phyloP scores from a whole-genome alignment of 2,888 invertebrate species.

The Zygogramma bicolorata region DNA sequence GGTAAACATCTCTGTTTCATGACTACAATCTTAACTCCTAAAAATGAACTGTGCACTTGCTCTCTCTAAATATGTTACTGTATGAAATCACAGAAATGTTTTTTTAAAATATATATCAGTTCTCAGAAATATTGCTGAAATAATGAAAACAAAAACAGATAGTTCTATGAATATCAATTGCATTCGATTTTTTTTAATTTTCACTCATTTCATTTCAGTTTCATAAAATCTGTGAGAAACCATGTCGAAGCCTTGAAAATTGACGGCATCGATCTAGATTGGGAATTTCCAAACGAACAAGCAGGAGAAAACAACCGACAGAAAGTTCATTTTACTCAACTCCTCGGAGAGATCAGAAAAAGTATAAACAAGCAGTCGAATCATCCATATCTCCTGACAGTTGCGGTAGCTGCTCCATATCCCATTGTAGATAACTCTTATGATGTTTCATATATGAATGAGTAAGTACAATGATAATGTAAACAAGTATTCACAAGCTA shows the following conservation, averaged over 20 bases:
- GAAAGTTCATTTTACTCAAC: slow-evolving; percentile 79
- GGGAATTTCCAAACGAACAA: slow-evolving; percentile 83
- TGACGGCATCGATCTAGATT: slow-evolving; percentile 84
- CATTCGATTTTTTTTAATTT: too few relatives aligned
- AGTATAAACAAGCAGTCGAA: slow-evolving; percentile 74
- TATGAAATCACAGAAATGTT: too few relatives aligned
- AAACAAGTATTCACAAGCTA: background rate
- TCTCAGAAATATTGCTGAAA: too few relatives aligned
- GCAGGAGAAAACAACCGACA: slow-evolving; percentile 68
- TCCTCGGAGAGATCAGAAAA: slow-evolving; percentile 79
- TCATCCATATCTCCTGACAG: slow-evolving; percentile 72
- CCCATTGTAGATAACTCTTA: slow-evolving; percentile 82
- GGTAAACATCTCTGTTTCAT: too few relatives aligned
- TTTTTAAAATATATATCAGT: too few relatives aligned
- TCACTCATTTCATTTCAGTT: slow-evolving; percentile 60
- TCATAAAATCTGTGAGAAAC: slow-evolving; percentile 69
- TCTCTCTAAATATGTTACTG: too few relatives aligned
- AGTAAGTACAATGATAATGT: slow-evolving; percentile 66
- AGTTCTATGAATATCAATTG: too few relatives aligned
- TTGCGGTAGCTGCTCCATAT: slow-evolving; percentile 85
- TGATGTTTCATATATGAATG: slow-evolving; percentile 81
- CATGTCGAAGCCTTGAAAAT: slow-evolving; percentile 70
- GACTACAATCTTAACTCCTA: too few relatives aligned
- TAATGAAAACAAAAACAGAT: too few relatives aligned
- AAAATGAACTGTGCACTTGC: too few relatives aligned